These are phyloP conservation scores for Drosophila formosana DNA, from an alignment of 2,888 invertebrate species.

Conservation along the genomic window DNA sequence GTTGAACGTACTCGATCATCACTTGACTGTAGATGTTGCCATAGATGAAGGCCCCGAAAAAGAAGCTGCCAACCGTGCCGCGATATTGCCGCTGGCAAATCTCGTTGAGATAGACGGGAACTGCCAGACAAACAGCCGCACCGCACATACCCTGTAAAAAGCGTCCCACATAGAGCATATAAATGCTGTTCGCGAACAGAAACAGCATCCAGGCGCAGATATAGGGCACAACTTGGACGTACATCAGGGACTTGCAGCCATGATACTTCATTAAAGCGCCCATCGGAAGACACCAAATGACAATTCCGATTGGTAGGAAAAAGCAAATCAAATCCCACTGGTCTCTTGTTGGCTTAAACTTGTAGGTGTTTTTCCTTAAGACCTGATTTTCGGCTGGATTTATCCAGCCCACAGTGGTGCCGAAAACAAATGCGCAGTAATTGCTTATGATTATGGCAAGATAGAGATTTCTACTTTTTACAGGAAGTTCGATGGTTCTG, in stretches of 20 bases:
- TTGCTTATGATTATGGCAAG: conserved; percentile 33
- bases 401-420: conserved; percentile 44
- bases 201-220: conserved; percentile 13
- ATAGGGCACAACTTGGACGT: conserved; percentile 42
- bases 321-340: conserved; percentile 17
- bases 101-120: conserved; percentile 51
- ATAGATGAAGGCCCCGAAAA: conserved; percentile 20
- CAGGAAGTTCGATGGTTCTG: background rate
- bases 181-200: conserved; percentile 14
- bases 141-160: conserved; percentile 50
- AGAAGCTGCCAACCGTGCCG: conserved; percentile 32
- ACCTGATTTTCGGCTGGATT: background rate
- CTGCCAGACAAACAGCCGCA: conserved; percentile 38
- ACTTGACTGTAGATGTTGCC: conserved; percentile 33
- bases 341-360: background rate
- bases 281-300: conserved; percentile 36
- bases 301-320: conserved; percentile 36
- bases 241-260: conserved; percentile 37
- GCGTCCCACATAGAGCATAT: conserved; percentile 38
- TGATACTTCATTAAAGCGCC: conserved; percentile 24
- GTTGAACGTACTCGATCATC: background rate
- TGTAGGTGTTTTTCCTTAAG: background rate
- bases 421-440: conserved; percentile 39
- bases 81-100: conserved; percentile 26
- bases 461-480: conserved; percentile 20